These are phyloP conservation scores for Apamea sordens DNA, from an alignment of 2,888 invertebrate genomes.

Conservation along the genomic window DNA sequence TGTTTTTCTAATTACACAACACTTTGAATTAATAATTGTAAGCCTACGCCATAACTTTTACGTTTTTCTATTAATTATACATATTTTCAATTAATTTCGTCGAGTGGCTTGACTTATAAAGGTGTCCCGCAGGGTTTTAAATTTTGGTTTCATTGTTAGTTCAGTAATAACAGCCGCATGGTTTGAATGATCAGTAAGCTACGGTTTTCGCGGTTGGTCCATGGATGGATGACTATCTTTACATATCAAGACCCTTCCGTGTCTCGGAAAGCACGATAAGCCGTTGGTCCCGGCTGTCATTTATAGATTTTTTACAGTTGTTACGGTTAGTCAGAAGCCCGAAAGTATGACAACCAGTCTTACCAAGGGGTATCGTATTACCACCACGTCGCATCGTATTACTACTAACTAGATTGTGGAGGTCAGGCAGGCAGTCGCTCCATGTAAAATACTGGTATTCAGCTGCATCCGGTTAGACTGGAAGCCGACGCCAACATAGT, in stretches of 20 bases:
- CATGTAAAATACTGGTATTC: too few relatives aligned
- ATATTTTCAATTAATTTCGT: slow-evolving; percentile 51
- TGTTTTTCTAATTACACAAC: slow-evolving; percentile 69
- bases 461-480: too few relatives aligned
- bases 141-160: too few relatives aligned
- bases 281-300: background rate
- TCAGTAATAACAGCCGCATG: too few relatives aligned
- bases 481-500: too few relatives aligned
- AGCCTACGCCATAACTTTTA: slow-evolving; percentile 53
- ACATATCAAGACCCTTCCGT: background rate
- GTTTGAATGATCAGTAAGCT: background rate
- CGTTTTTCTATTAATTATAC: slow-evolving; percentile 62
- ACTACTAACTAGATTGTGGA: too few relatives aligned
- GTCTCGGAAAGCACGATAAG: background rate
- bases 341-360: background rate
- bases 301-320: background rate
- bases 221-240: background rate
- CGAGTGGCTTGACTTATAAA: slow-evolving; percentile 3
- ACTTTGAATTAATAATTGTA: slow-evolving; percentile 69
- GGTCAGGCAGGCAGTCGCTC: too few relatives aligned
- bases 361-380: too few relatives aligned
- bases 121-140: slow-evolving; percentile 19
- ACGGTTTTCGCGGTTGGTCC: background rate
- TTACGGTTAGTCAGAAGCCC: background rate
- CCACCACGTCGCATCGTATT: too few relatives aligned